Evolutionary conservation across 2,113 vertebrate genomes (phyloP), one percentile per base, ranked within the genome.

Genomic region (Argyrosomus japonicus): DNA sequence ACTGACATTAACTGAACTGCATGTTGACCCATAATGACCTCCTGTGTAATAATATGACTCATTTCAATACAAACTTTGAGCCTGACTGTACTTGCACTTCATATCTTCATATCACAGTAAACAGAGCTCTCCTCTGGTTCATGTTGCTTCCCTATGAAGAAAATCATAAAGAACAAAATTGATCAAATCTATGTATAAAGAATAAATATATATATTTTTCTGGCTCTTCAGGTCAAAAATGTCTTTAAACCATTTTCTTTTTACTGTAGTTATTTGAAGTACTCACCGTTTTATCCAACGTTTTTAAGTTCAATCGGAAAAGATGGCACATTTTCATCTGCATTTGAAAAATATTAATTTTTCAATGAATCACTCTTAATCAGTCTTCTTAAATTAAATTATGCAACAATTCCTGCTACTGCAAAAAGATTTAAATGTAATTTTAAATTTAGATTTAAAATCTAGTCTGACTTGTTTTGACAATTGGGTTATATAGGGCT

Each of bases 81-180:
- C 60, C 3, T 12, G 60, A 36, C 71, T n/a, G n/a, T n/a, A n/a
- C n/a, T n/a, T 65, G 29, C 27, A 50, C 51, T 6, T 51, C 13
- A 18, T 3, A 7, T n/a, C 18, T 65, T 75, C 65, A 84, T 27
- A 12, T 45, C 64, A 57, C 70, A 48, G 29, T 84, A 69, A 75
- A 69, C 4, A 5, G 14, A 5, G 7, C 4, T 18, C 17, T 79
- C 57, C 25, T 19, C 7, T 58, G 73, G 53, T 57, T 71, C 19
- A 57, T 3, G 63, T 11, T 3, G n/a, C 13, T 40, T 69, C 40
- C n/a, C 82, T 84, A 48, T 75, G 27, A 43, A 56, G 5, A 74
- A 15, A 21, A 67, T 23, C 19, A 36, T 10, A 21, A 54, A n/a
- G n/a, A n/a, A n/a, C n/a, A n/a, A n/a, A n/a, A n/a, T n/a, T n/a